These are phyloP conservation scores for Augochlora pura DNA, from an alignment of 1,140 invertebrate species.

Conservation along the genomic window DNA sequence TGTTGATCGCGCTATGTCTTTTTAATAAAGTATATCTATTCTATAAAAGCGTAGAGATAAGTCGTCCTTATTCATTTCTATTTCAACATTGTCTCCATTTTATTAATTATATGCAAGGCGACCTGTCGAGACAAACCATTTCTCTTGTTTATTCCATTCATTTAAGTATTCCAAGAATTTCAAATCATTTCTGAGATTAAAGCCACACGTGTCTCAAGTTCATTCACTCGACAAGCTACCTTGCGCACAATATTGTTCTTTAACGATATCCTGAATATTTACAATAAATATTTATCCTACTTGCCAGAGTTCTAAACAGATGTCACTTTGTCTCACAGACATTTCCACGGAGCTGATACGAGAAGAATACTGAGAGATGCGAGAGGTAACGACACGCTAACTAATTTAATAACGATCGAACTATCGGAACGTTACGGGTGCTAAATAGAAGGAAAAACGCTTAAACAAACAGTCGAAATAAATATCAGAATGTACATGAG, in stretches of 20 bases:
- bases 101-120: not conserved
- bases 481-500: constrained; percentile 34
- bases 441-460: not conserved
- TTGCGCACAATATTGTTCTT: too few species aligned
- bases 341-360: not conserved
- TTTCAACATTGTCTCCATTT: not conserved
- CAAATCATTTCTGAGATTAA: too few species aligned
- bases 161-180: too few species aligned
- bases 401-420: not conserved
- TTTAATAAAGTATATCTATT: too few species aligned
- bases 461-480: constrained; percentile 3
- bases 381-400: not conserved
- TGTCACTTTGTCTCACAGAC: not conserved
- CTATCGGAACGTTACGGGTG: not conserved
- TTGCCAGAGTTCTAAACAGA: not conserved
- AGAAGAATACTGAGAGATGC: not conserved
- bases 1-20: not conserved
- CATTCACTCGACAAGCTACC: too few species aligned
- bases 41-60: too few species aligned
- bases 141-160: too few species aligned
- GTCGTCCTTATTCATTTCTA: not conserved
- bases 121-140: too few species aligned
- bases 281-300: constrained; percentile 18
- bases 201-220: too few species aligned
- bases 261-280: not conserved